Conservation (phyloP, 2,797 vertebrate genomes). For the Falco peregrinus region DNA sequence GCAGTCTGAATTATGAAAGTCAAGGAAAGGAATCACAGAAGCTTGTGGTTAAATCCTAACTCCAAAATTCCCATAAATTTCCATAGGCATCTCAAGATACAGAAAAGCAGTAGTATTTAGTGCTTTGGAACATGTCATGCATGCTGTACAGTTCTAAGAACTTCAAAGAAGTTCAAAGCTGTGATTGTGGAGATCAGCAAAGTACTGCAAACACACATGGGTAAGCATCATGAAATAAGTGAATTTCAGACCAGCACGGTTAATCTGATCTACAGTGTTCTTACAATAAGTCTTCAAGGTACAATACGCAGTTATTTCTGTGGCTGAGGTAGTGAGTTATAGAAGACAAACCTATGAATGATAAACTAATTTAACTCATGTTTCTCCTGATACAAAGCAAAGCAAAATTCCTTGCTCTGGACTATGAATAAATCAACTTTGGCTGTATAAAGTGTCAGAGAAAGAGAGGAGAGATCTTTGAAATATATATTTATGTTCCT, state of each 20-base stretch:
- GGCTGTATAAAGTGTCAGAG: background rate
- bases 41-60: background rate
- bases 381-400: background rate
- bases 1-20: background rate
- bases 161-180: background rate
- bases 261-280: background rate
- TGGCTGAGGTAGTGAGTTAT: background rate
- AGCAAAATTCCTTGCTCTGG: background rate
- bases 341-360: background rate
- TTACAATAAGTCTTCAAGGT: background rate
- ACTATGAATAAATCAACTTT: background rate
- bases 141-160: background rate
- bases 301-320: background rate
- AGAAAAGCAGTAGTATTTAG: background rate
- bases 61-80: background rate
- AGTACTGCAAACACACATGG: background rate
- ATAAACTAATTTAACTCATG: background rate
- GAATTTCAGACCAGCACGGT: background rate
- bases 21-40: background rate
- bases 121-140: background rate
- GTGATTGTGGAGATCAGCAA: background rate
- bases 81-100: background rate
- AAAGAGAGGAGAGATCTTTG: background rate
- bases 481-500: background rate
- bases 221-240: background rate